Base-by-base conservation (phyloP, 2,113 vertebrate genomes). In the Megaceryle torquata region DNA sequence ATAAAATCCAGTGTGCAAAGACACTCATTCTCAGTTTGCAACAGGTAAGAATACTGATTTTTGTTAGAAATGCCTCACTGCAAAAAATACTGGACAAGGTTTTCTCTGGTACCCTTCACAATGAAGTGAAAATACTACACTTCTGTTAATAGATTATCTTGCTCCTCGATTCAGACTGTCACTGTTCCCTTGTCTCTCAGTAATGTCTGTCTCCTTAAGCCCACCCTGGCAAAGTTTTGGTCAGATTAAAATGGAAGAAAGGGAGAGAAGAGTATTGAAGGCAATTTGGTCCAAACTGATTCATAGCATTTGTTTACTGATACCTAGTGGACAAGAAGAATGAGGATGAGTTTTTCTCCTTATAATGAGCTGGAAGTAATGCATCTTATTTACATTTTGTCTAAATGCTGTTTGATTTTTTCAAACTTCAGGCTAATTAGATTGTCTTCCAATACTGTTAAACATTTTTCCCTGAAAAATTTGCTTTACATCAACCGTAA, bases 1-100 rank as follows among this genome's bases (percentile, higher is more conserved):
- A 99, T 98, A 99, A 99, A 98, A 99, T 99, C 91, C 99, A 99
- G 57, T 99, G 99, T 97, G 99, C 99, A 95, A 99, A 99, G 98
- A 99, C 99, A 1, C 99, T 99, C 94, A 99, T 99, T 97, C 99
- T 99, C 97, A 99, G 99, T 97, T 98, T 99, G 96, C 99, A 99
- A 93, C 99, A 99, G 99, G 99, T 99, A 97, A 98, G 98, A 96
- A 21, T 74, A 48, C 77, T 89, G 76, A 19, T 59, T 82, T 80
- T 71, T 70, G 10, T 77, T 74, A 48, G 28, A 79, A 70, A 48
- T 64, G 35, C 20, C 59, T 88, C 71, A 50, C 7, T 69, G 59
- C 26, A 61, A 46, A 61, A 59, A 82, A 39, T 25, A 8, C 48
- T 28, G 39, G 46, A 29, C n/a, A 59, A 54, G 69, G 17, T 86